Percentiles rank a stretch among this genome's conserved stretches.
Conservation (phyloP, 92 coral and sea anemone species). For the Palythoa caribaeorum region DNA sequence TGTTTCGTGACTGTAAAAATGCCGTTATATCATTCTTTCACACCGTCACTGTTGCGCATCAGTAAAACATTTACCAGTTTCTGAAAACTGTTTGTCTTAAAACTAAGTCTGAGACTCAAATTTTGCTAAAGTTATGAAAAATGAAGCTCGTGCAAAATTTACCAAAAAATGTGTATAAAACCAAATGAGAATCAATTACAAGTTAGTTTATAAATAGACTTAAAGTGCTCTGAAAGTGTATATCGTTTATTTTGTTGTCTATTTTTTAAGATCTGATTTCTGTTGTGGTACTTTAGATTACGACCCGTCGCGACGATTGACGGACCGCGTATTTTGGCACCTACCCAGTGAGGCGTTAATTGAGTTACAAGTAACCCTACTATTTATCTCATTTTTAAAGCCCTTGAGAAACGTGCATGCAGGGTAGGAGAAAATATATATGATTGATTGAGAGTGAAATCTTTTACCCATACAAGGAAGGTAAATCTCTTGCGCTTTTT, state of each 20-base stretch:
- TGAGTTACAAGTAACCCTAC: background rate
- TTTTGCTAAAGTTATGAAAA: too few relatives aligned
- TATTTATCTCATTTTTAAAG: background rate
- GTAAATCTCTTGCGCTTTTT: background rate
- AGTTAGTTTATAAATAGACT: constrained; percentile 10
- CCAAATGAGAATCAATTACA: background rate
- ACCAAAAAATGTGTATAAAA: too few relatives aligned
- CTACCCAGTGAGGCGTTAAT: constrained; percentile 22
- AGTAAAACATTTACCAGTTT: too few relatives aligned
- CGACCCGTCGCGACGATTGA: constrained; percentile 7
- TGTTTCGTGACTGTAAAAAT: too few relatives aligned
- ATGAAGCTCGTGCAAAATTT: too few relatives aligned
- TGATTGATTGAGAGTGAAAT: constrained; percentile 39
- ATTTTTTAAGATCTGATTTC: background rate
- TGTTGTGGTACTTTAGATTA: background rate
- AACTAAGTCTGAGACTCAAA: too few relatives aligned
- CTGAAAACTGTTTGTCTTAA: too few relatives aligned
- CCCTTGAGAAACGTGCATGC: background rate
- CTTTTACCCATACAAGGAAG: background rate
- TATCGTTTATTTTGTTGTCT: constrained; percentile 31
- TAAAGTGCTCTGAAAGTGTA: background rate
- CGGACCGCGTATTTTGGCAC: background rate
- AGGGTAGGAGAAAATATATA: background rate
- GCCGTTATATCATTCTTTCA: too few relatives aligned
- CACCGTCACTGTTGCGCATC: too few relatives aligned